Conservation (phyloP, 2,888 invertebrate genomes). For the Tenthredo livida region DNA sequence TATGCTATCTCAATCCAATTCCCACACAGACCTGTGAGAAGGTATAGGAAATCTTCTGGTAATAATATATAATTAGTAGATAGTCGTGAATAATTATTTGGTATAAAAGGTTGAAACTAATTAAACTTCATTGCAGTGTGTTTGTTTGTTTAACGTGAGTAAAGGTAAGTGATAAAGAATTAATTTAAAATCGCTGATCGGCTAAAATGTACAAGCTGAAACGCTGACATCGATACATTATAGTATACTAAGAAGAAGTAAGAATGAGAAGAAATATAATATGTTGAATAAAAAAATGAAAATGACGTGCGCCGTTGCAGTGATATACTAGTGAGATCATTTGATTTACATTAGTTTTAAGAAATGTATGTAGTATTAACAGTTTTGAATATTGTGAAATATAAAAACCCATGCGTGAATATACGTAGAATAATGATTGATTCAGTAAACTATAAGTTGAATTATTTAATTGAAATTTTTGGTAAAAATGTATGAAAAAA, state of each 20-base stretch:
- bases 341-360: background rate
- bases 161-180: conserved; percentile 16
- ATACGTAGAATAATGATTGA: background rate
- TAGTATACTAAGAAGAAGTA: background rate
- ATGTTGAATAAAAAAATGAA: background rate
- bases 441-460: conserved; percentile 9
- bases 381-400: background rate
- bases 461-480: background rate
- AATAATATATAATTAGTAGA: conserved; percentile 58
- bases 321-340: background rate
- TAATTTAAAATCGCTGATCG: background rate
- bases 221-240: conserved; percentile 11
- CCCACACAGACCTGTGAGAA: conserved; percentile 90
- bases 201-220: conserved; percentile 19
- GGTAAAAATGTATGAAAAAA: background rate
- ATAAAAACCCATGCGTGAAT: conserved; percentile 20
- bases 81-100: background rate
- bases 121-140: conserved; percentile 32
- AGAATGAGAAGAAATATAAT: background rate
- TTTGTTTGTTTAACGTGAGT: background rate
- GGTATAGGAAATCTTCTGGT: conserved; percentile 62
- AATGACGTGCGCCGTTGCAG: background rate
- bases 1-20: conserved; percentile 99
- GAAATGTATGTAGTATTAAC: background rate
- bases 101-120: background rate